Evolutionary conservation across 37 sponge, comb jelly and placozoan species (phyloP), one percentile per base, ranked within the genome.

Genomic region (Diacarnus erythraeanus): DNA sequence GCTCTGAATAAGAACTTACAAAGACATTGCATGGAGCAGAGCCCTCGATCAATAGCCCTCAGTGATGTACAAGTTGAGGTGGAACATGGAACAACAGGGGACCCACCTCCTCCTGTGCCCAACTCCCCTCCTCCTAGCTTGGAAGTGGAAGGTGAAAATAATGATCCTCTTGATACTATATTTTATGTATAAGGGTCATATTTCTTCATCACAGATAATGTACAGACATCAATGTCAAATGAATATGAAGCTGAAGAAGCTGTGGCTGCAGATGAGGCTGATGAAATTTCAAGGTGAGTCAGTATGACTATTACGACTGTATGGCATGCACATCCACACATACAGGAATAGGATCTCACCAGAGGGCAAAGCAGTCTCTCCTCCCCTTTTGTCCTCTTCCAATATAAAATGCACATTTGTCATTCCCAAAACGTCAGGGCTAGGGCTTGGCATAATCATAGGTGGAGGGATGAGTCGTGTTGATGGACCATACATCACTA

Each of bases 391-490:
- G 37, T 9, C 77, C 57, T n/a, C 58, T 31, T 33, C 63, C 2
- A 42, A 18, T 54, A 35, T 26, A 23, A 30, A 42, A 4, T 71
- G 12, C 30, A 68, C 79, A 27, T 59, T 91, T 57, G 67, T 70
- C 29, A 82, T 91, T 38, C 63, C 79, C 12, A 91, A 83, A 51
- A 8, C 41, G 8, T 54, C 40, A 20, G 84, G 84, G 0, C 86
- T 91, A 20, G 84, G 84, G 0, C 86, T 91, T 20, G 92, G 94
- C 25, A 78, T 94, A 56, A 87, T 75, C 34, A 72, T 90, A 2
- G 69, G 71, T 3, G 94, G 88, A 17, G 94, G 88, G 26, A 36
- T 81, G 23, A 70, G 79, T 34, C 43, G 58, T 9, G 29, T 80
- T 2, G 82, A 74, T 42, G 90, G 90, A 21, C 90, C 90, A 22